Base-by-base conservation (phyloP, 2,888 invertebrate genomes). In the Uropetala carovei region DNA sequence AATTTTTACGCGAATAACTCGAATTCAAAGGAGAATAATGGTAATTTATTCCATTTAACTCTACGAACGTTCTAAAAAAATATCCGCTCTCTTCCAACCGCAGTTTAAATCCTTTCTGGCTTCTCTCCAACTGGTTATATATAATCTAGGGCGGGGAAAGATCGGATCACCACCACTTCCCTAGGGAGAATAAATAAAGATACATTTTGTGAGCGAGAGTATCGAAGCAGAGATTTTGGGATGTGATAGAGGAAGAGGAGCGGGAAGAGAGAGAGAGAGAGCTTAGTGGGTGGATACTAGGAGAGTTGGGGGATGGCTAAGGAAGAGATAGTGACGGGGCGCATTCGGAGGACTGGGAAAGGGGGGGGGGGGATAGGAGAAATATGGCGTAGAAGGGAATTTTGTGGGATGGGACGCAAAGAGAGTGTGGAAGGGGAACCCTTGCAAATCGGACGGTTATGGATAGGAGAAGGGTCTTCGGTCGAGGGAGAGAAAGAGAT, bases 141-240 rank as follows among this genome's bases (percentile, higher is more conserved):
- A 86, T 86, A 59, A 18, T 22, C 86, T 16, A 60, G 86, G 30
- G 22, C 30, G 59, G 30, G 30, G 86, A 83, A 60, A 64, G 60
- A 16, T 16, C 86, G 86, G 86, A 60, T 86, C 59, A 14, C 30
- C n/a, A 60, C 60, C 86, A 18, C 27, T 60, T 27, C 57, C 18
- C 60, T 13, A 43, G 64, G 64, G 86, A 64, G 64, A n/a, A 68
- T 60, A n/a, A 58, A 64, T 89, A 64, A 68, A 89, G 68, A 89
- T 43, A 68, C 64, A 89, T 89, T 89, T 64, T 22, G 64, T 64
- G 89, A 89, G 64, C 30, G 68, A 89, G 89, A n/a, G 60, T 60
- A 64, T 30, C 86, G 86, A 60, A 64, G 56, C 27, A 64, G 68
- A 89, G 60, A 68, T 68, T 64, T 68, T 64, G 64, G 64, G 64